Base-by-base conservation (phyloP, 2,888 invertebrate genomes). In the Tyria jacobaeae region DNA sequence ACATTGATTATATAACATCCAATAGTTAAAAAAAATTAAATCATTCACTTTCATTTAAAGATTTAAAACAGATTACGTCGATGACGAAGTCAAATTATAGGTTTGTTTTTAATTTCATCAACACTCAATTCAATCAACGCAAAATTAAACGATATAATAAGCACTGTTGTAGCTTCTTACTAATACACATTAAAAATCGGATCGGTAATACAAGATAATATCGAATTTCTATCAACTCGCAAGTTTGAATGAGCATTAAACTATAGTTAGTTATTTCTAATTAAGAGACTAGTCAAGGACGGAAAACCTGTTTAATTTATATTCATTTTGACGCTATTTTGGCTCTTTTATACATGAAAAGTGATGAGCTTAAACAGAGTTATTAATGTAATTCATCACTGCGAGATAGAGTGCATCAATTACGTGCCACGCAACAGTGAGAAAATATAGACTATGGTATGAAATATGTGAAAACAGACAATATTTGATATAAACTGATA, bases 371-470 rank as follows among this genome's bases (percentile, higher is more conserved):
- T 31, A 50, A 50, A 17, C n/a, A 34, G 17, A 17, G 9, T 5
- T 31, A n/a, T 10, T 50, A 17, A 50, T 31, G 50, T 50, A 51
- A 44, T 44, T 44, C 17, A 44, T 44, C 17, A 44, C 17, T 12
- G 44, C 44, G 44, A 17, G 44, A 44, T 44, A 41, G 44, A 44
- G 17, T 44, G 44, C 44, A 44, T 41, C 41, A 41, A 41, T 41
- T 44, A 44, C 44, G 21, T 4, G 17, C 44, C 44, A 44, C 44
- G 44, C 44, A 21, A 44, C 12, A 3, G 44, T 17, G 10, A 3
- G 44, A 44, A 41, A 44, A 44, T 21, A 3, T 21, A 3, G 12
- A 44, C 12, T 12, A 37, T 37, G 37, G 7, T 31, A 31, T 7
- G 4, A 31, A 31, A 6, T 31, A 31, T 31, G 27, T 31, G 27